phyloP scores from a whole-genome alignment of 1,140 invertebrate genomes.

The Callitettix versicolor region DNA sequence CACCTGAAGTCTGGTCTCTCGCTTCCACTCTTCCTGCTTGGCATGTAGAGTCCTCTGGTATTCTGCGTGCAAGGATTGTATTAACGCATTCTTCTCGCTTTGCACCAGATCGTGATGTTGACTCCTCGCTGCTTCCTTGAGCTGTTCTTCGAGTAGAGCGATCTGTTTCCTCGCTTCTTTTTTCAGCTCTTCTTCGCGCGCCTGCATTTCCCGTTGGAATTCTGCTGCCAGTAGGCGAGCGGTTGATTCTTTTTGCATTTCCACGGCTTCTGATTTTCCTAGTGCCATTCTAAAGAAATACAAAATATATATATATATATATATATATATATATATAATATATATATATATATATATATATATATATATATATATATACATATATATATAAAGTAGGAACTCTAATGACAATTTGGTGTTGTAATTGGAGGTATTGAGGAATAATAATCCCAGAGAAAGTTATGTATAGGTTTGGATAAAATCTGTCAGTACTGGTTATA shows the following conservation, averaged over 20 bases:
- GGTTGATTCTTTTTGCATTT: not conserved
- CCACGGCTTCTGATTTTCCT: conserved; percentile 3
- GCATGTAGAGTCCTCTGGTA: conserved; percentile 1
- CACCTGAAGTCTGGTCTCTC: not conserved
- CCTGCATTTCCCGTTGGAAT: conserved; percentile 5
- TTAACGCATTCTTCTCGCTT: not conserved
- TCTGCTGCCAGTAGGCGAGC: not conserved
- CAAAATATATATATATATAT: not conserved
- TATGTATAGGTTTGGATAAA: not conserved
- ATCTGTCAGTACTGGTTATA: too few relatives aligned
- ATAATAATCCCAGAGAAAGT: not conserved
- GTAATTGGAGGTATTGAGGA: not conserved
- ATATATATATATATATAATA: not conserved
- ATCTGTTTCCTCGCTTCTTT: not conserved
- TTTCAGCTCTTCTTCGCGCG: conserved; percentile 1
- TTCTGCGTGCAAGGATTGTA: conserved; percentile 9
- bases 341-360: not conserved
- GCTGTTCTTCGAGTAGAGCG: not conserved
- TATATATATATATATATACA: not conserved
- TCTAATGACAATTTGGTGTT: not conserved
- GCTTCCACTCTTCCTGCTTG: conserved; percentile 3
- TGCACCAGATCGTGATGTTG: not conserved
- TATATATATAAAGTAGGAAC: not conserved
- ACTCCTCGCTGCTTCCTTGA: not conserved
- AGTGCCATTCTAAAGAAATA: conserved; percentile 5